Base-by-base conservation (phyloP, 2,113 vertebrate species). In the Ciconia boyciana region DNA sequence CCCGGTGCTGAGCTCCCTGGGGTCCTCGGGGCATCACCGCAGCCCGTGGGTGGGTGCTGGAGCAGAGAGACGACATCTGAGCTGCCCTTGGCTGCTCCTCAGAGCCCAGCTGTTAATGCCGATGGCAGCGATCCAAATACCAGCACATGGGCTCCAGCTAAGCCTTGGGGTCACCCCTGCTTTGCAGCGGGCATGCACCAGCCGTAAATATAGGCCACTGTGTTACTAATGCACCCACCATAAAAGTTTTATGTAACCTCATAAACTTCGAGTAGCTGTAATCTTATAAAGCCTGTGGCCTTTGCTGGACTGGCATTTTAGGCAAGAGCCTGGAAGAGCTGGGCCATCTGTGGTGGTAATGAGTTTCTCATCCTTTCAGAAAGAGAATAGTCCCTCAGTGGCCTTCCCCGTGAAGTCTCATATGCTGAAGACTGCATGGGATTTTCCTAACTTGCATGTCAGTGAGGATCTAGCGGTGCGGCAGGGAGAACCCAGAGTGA, bases 331-430 rank as follows among this genome's bases (percentile, higher is more conserved):
- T 89, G 86, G n/a, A 82, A 49, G 66, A 91, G 62, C 57, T 2
- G 2, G 36, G 74, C 93, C 94, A 80, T 92, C 94, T 96, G 95
- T 65, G 61, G 61, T 34, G 39, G 80, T 92, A 92, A 95, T 91
- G 96, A 94, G 58, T 83, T 95, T 96, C 81, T 91, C 91, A 95
- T 92, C 83, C 87, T 79, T 89, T 69, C 74, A 52, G 96, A 94
- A 97, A 96, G 92, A 22, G 76, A 94, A 93, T 84, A 94, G 89
- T 94, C 94, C 93, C 91, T 81, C 10, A 0, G 83, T 89, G 85
- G 89, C 86, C 83, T 89, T 85, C 65, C 82, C 86, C 2, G 0
- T 48, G 62, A 57, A 52, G 89, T 58, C 51, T 89, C 80, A 22
- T 83, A 72, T 62, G 68, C 60, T 81, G 88, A 66, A 83, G 48